Evolutionary conservation across 2,888 invertebrate species (phyloP).

Genomic region (Bembecia ichneumoniformis): DNA sequence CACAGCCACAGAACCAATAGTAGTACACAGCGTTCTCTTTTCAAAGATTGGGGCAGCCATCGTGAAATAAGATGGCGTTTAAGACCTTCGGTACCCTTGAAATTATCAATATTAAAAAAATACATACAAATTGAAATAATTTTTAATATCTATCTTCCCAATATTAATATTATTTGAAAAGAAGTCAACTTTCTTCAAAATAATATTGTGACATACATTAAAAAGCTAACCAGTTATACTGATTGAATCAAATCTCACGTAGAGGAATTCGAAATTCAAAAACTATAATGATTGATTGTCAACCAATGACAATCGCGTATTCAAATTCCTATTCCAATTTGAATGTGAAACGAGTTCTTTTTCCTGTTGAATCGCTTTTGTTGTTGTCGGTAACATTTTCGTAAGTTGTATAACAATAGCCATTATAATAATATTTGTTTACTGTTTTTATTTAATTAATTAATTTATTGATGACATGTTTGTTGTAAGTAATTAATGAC

Average conservation of each 20-base stretch:
- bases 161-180: too few relatives aligned
- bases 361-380: conserved; percentile 44
- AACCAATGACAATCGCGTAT: conserved; percentile 67
- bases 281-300: conserved; percentile 69
- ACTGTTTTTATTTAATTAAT: background rate
- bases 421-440: conserved; percentile 33
- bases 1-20: too few relatives aligned
- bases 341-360: conserved; percentile 63
- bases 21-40: too few relatives aligned
- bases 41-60: too few relatives aligned
- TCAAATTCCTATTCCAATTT: conserved; percentile 62
- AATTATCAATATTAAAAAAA: too few relatives aligned
- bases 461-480: too few relatives aligned
- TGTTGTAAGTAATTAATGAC: too few relatives aligned
- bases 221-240: conserved; percentile 34
- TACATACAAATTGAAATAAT: too few relatives aligned
- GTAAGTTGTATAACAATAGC: conserved; percentile 47
- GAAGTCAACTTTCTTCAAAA: background rate
- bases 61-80: too few relatives aligned
- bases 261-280: conserved; percentile 62
- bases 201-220: conserved; percentile 10
- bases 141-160: too few relatives aligned
- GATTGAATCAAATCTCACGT: conserved; percentile 54
- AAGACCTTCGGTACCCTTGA: too few relatives aligned
- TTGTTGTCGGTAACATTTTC: conserved; percentile 46